Conservation (phyloP, 2,113 vertebrate genomes). For the Amphiprion ocellaris region DNA sequence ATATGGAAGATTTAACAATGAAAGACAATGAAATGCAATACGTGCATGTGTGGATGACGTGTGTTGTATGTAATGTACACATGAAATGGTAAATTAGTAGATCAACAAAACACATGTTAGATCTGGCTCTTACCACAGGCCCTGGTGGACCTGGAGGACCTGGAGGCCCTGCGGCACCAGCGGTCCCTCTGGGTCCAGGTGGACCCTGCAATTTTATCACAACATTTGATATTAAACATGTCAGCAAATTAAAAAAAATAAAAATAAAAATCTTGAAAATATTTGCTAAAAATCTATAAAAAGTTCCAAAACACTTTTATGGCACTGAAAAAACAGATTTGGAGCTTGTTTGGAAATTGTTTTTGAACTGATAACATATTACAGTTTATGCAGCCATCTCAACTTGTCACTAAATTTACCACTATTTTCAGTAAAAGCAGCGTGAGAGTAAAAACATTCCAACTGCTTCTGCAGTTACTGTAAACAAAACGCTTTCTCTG, state of each 20-base stretch:
- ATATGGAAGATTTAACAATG: neutral
- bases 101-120: neutral
- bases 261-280: too few relatives aligned
- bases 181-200: constrained; percentile 77
- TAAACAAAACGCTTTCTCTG: too few relatives aligned
- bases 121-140: constrained; percentile 73
- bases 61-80: neutral
- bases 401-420: too few relatives aligned
- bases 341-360: too few relatives aligned
- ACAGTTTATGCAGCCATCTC: too few relatives aligned
- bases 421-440: too few relatives aligned
- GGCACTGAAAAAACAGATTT: neutral
- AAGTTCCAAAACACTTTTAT: neutral
- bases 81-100: neutral
- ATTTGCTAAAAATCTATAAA: too few relatives aligned
- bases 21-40: neutral
- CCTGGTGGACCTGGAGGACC: constrained; percentile 83
- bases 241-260: too few relatives aligned
- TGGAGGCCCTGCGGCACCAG: constrained; percentile 72
- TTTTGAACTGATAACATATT: too few relatives aligned
- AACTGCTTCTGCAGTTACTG: too few relatives aligned
- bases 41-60: neutral
- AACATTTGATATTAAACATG: constrained; percentile 7
- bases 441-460: too few relatives aligned
- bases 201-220: constrained; percentile 71